Evolutionary conservation across 2,797 vertebrate genomes (phyloP).

Genomic region (Spea hammondii): DNA sequence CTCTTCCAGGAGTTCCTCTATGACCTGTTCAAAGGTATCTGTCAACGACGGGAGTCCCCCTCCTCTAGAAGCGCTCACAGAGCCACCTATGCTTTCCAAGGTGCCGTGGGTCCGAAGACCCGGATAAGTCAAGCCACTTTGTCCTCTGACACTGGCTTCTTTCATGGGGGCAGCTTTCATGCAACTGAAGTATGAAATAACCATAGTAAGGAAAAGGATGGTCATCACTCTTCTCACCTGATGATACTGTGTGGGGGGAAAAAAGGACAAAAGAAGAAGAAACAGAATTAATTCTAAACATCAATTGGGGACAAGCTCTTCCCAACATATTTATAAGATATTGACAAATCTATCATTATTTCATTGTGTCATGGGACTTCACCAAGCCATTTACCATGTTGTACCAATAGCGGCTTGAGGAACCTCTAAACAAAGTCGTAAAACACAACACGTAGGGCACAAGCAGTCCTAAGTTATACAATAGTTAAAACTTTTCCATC

Average conservation of each 20-base stretch:
- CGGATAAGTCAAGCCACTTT: constrained; percentile 92
- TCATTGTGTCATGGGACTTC: no score
- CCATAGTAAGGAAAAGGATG: constrained; percentile 99
- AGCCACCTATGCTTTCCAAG: constrained; percentile 83
- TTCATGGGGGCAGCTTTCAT: constrained; percentile 99
- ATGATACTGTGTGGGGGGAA: constrained; percentile 85
- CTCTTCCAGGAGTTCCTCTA: constrained; percentile 95
- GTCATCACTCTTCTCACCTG: constrained; percentile 99
- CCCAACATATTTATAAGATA: no score
- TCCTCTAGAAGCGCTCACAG: constrained; percentile 71
- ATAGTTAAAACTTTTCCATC: no score
- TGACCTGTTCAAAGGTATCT: constrained; percentile 97
- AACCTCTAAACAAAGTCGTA: no score
- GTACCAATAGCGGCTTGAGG: no score
- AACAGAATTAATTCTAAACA: neutral
- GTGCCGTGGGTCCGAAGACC: constrained; percentile 89
- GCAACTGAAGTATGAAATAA: constrained; percentile 99
- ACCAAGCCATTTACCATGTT: no score
- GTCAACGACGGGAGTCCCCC: constrained; percentile 84
- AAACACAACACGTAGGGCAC: no score
- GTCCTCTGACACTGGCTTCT: constrained; percentile 89
- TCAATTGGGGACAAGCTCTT: no score
- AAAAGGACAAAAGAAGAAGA: constrained; percentile 54
- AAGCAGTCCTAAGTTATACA: no score
- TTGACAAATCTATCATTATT: no score